Conservation (phyloP, 2,888 invertebrate genomes). For the Trissolcus brochymenae region DNA sequence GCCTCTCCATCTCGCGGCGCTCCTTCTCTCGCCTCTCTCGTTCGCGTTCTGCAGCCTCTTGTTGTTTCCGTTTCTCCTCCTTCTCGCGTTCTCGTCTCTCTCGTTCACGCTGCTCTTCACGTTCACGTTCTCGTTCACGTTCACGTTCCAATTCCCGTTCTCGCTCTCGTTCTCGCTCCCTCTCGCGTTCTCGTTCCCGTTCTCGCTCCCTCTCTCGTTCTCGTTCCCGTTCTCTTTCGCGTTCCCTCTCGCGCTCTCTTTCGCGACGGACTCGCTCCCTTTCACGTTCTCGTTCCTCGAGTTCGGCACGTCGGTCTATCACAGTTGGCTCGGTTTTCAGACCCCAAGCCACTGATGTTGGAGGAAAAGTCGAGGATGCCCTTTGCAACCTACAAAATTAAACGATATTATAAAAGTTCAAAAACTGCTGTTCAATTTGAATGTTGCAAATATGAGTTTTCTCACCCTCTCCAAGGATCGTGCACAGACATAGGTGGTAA, state of each 20-base stretch:
- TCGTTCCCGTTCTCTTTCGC: conserved; percentile 81
- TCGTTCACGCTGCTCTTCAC: conserved; percentile 75
- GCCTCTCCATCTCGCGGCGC: conserved; percentile 79
- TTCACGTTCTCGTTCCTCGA: conserved; percentile 78
- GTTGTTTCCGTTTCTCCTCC: conserved; percentile 75
- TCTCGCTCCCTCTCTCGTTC: conserved; percentile 80
- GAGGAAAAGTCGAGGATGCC: conserved; percentile 79
- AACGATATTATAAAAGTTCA: neutral
- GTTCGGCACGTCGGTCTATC: conserved; percentile 80
- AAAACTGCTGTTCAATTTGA: too few species aligned
- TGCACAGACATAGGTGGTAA: conserved; percentile 79
- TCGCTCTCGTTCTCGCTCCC: conserved; percentile 77
- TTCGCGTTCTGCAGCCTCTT: conserved; percentile 72
- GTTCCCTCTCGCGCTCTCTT: conserved; percentile 76
- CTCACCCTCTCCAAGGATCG: conserved; percentile 84
- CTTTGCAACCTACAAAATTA: conserved; percentile 78
- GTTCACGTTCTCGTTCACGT: conserved; percentile 76
- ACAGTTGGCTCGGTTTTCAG: conserved; percentile 82
- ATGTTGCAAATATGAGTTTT: too few species aligned
- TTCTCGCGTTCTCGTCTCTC: conserved; percentile 77
- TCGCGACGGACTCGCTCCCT: conserved; percentile 76
- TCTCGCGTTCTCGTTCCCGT: conserved; percentile 78
- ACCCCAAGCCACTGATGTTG: conserved; percentile 79
- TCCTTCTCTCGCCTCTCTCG: conserved; percentile 78
- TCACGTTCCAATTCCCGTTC: conserved; percentile 78